phyloP scores from a whole-genome alignment of 2,797 vertebrate genomes.

The Acanthurus tractus region DNA sequence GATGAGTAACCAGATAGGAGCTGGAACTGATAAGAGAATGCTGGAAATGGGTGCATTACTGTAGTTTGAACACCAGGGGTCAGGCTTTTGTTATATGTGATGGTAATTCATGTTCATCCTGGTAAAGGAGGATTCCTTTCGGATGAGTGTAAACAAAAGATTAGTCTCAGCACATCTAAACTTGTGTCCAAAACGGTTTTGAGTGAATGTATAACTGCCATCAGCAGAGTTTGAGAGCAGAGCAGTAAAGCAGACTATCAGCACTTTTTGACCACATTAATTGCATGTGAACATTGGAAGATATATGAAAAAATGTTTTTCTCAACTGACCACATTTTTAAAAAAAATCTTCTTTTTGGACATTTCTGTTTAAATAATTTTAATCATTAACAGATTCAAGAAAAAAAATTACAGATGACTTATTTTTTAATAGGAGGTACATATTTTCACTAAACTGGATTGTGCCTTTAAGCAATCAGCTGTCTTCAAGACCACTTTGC shows the following conservation, averaged over 20 bases:
- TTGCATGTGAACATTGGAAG: background rate
- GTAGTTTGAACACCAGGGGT: conserved; percentile 44
- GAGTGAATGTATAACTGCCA: conserved; percentile 4
- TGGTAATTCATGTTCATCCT: background rate
- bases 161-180: background rate
- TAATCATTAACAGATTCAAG: background rate
- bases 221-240: background rate
- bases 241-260: background rate
- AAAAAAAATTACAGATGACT: background rate
- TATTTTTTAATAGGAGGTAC: background rate
- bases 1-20: conserved; percentile 28
- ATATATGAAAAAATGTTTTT: conserved; percentile 2
- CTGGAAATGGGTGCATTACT: conserved; percentile 24
- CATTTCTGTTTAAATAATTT: background rate
- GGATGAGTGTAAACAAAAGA: conserved; percentile 2
- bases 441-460: conserved; percentile 1
- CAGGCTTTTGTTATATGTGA: conserved; percentile 19
- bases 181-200: background rate
- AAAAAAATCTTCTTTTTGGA: background rate
- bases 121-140: background rate
- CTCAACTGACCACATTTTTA: conserved; percentile 4
- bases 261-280: background rate
- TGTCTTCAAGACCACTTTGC: background rate
- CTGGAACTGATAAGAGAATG: background rate
- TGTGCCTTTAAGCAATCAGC: background rate